phyloP scores from a whole-genome alignment of 2,888 invertebrate genomes.

The Diloba caeruleocephala region DNA sequence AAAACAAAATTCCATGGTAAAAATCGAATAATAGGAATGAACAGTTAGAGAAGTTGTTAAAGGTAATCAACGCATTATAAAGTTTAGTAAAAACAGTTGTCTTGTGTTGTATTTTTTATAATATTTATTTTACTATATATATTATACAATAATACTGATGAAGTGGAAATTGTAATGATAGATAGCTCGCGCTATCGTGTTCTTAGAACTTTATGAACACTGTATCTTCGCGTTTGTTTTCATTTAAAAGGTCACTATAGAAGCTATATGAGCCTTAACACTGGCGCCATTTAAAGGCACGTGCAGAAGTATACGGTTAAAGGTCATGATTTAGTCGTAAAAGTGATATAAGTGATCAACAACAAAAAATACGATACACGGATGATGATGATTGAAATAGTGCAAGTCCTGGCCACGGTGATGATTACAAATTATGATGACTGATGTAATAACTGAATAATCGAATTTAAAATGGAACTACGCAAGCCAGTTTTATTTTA shows the following conservation, averaged over 20 bases:
- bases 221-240: constrained; percentile 23
- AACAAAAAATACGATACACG: no score
- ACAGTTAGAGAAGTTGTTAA: no score
- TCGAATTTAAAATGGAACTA: no score
- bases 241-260: constrained; percentile 27
- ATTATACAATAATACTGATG: constrained; percentile 1
- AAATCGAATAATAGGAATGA: not conserved
- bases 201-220: constrained; percentile 22
- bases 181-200: constrained; percentile 14
- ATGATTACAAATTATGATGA: no score
- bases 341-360: not conserved
- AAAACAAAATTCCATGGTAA: constrained; percentile 9
- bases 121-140: not conserved
- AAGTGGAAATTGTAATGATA: not conserved
- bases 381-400: not conserved
- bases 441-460: no score
- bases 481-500: no score
- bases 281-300: constrained; percentile 7
- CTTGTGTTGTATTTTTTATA: not conserved
- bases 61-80: no score
- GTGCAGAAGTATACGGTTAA: constrained; percentile 12
- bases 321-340: not conserved
- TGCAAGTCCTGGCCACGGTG: not conserved
- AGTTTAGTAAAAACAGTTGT: no score
- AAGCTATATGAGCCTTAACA: constrained; percentile 6